Percentiles rank a stretch among this genome's conserved stretches.
Evolutionary conservation across 2,113 vertebrate species (phyloP).

Genomic region (Grantiella picta): DNA sequence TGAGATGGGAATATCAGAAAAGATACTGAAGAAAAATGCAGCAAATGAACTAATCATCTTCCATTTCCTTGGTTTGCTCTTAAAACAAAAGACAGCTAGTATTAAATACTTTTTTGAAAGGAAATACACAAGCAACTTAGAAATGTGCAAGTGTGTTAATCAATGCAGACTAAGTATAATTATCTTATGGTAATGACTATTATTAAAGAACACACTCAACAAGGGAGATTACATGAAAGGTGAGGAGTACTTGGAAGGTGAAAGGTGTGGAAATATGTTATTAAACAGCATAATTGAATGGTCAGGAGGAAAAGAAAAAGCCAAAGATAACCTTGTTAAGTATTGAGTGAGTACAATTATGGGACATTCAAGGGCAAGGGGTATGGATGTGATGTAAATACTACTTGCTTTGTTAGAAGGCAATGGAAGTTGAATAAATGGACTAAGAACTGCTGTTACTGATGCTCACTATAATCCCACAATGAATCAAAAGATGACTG

Average conservation of each 20-base stretch:
- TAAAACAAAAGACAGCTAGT: neutral
- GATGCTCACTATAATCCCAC: neutral
- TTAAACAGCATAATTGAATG: neutral
- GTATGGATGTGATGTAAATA: neutral
- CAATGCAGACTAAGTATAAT: neutral
- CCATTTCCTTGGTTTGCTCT: neutral
- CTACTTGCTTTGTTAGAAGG: neutral
- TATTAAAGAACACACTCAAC: neutral
- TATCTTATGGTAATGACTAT: neutral
- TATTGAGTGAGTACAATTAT: neutral
- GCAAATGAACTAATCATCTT: neutral
- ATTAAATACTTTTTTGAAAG: neutral
- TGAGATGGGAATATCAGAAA: fast-evolving
- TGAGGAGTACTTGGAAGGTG: neutral
- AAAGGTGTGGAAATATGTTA: neutral
- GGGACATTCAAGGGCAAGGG: neutral
- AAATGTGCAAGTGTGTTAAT: neutral
- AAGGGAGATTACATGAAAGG: neutral
- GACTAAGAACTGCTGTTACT: neutral
- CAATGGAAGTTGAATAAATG: neutral
- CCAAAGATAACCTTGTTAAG: neutral
- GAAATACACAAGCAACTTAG: neutral
- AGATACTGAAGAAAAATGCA: neutral
- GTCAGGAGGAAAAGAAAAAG: neutral
- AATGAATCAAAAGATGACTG: neutral